Evolutionary conservation across 2,888 invertebrate species (phyloP).

Genomic region (Acrobeloides nanus): DNA sequence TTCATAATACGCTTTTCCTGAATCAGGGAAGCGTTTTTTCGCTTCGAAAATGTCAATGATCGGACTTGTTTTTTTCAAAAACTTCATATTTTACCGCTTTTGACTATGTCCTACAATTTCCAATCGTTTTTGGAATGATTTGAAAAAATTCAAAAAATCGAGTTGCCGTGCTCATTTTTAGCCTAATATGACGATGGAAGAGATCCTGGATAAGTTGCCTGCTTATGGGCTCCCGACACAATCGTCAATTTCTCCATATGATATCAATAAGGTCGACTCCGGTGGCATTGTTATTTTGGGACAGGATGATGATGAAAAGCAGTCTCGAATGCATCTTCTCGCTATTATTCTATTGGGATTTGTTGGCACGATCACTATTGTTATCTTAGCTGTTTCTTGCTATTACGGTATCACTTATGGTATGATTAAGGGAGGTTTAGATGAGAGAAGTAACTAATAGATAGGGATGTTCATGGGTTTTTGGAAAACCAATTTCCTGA

Average conservation of each 20-base stretch:
- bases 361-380: slow-evolving; percentile 36
- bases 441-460: too few species aligned
- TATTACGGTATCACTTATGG: too few species aligned
- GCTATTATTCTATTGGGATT: slow-evolving; percentile 41
- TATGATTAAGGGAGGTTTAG: too few species aligned
- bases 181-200: slow-evolving; percentile 35
- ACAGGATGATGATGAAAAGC: slow-evolving; percentile 2
- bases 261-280: slow-evolving; percentile 44
- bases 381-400: slow-evolving; percentile 59
- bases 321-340: slow-evolving; percentile 28
- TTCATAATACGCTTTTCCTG: too few species aligned
- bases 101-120: not conserved
- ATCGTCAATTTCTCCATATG: slow-evolving; percentile 51
- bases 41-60: too few species aligned
- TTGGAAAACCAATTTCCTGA: too few species aligned
- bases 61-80: too few species aligned
- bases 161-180: too few species aligned
- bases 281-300: slow-evolving; percentile 29
- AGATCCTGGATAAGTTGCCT: slow-evolving; percentile 45
- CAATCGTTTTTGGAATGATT: too few species aligned
- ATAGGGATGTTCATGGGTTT: too few species aligned
- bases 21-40: too few species aligned
- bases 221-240: slow-evolving; percentile 32
- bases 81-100: not conserved
- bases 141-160: too few species aligned